Conservation (phyloP, 2,113 vertebrate species). For the Telmatochromis brachygnathus region DNA sequence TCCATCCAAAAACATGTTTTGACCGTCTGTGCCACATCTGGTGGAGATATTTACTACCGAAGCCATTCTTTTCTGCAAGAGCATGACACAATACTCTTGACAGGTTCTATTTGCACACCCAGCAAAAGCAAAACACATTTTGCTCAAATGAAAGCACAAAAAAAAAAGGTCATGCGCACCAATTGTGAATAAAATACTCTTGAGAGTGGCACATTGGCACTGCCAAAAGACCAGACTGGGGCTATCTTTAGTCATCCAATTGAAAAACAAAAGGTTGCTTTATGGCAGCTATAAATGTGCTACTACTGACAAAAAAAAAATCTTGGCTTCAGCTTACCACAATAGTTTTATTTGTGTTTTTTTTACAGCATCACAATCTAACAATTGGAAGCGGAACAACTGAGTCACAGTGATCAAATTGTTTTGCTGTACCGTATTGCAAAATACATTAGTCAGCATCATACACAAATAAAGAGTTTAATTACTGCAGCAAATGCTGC, state of each 20-base stretch:
- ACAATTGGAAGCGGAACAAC: slow-evolving; percentile 31
- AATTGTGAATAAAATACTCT: slow-evolving; percentile 44
- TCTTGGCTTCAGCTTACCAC: slow-evolving; percentile 9
- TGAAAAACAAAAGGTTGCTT: slow-evolving; percentile 60
- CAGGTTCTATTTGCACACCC: slow-evolving; percentile 51
- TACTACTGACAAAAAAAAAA: slow-evolving; percentile 42
- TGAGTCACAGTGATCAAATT: slow-evolving; percentile 16
- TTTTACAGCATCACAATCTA: slow-evolving; percentile 6
- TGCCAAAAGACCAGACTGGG: slow-evolving; percentile 31
- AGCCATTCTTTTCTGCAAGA: slow-evolving; percentile 60
- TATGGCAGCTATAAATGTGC: slow-evolving; percentile 52
- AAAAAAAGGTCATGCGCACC: slow-evolving; percentile 55
- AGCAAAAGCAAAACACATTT: slow-evolving; percentile 69
- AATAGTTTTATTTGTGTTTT: neutral
- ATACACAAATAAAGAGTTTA: neutral
- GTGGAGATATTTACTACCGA: slow-evolving; percentile 64
- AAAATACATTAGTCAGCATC: slow-evolving; percentile 25
- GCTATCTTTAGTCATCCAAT: slow-evolving; percentile 68
- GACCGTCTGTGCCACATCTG: slow-evolving; percentile 70
- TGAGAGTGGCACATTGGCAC: slow-evolving; percentile 42
- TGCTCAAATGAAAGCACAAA: slow-evolving; percentile 46
- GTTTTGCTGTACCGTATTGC: neutral
- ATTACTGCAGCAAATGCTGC: slow-evolving; percentile 10
- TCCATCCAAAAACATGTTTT: slow-evolving; percentile 78
- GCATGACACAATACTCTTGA: slow-evolving; percentile 61